phyloP scores from a whole-genome alignment of 2,797 vertebrate species.

The Leptodactylus fallax region DNA sequence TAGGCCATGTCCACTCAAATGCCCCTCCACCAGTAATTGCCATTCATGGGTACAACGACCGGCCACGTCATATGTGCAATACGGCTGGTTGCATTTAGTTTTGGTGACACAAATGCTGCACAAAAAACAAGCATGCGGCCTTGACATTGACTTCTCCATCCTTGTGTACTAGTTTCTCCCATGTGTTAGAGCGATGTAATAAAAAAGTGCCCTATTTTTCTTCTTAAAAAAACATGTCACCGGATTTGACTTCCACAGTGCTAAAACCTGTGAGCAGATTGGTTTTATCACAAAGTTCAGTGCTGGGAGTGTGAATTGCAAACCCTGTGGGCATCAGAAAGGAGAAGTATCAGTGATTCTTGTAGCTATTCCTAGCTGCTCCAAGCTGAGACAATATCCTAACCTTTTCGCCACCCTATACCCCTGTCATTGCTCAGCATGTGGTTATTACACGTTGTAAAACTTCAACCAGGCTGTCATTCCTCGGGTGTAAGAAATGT shows the following conservation, averaged over 20 bases:
- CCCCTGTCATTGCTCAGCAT: constrained; percentile 23
- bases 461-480: constrained; percentile 25
- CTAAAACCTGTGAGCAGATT: not conserved
- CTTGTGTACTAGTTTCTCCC: not conserved
- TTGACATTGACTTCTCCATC: not conserved
- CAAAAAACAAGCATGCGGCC: not conserved
- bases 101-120: no score
- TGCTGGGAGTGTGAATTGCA: constrained; percentile 4
- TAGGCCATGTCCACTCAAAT: no score
- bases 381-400: constrained; percentile 12
- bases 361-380: not conserved
- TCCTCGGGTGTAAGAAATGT: constrained; percentile 20
- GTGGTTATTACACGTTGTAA: constrained; percentile 31
- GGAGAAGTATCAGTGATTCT: constrained; percentile 10
- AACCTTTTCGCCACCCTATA: constrained; percentile 40
- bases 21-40: no score
- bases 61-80: no score
- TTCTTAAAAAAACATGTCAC: not conserved
- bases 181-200: not conserved
- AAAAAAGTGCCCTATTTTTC: not conserved
- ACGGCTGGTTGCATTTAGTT: no score
- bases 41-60: no score
- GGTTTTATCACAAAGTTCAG: constrained; percentile 24
- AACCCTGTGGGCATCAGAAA: not conserved
- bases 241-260: not conserved